phyloP scores from a whole-genome alignment of 2,113 vertebrate genomes.

The Tapirus terrestris region DNA sequence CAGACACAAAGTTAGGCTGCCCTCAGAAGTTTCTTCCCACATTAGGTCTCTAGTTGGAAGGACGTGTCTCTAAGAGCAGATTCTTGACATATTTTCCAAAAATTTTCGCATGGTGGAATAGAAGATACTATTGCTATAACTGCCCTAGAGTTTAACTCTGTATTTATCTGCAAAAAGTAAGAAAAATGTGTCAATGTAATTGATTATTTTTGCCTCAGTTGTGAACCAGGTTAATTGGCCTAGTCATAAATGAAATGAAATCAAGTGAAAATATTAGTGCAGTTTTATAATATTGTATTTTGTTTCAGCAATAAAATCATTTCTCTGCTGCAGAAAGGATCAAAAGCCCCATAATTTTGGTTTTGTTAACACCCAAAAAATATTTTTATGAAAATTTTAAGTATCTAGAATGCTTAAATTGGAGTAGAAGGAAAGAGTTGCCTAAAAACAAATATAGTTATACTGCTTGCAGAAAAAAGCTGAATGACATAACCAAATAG shows the following conservation, averaged over 20 bases:
- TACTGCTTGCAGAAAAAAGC: not conserved
- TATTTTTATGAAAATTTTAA: not conserved
- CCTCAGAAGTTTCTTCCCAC: not conserved
- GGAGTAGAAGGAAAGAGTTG: not conserved
- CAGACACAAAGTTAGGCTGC: not conserved
- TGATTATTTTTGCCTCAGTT: not conserved
- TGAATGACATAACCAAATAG: not conserved
- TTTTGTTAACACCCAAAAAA: slow-evolving; percentile 11
- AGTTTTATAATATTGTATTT: not conserved
- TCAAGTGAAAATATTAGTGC: not conserved
- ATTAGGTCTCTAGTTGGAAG: not conserved
- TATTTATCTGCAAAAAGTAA: not conserved
- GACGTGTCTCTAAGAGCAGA: not conserved
- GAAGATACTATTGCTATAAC: not conserved
- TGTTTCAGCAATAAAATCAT: not conserved
- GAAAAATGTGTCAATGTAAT: not conserved
- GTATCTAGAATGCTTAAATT: not conserved
- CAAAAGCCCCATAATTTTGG: not conserved
- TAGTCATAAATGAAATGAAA: not conserved
- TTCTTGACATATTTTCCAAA: not conserved
- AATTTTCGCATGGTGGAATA: not conserved
- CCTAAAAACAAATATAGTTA: not conserved
- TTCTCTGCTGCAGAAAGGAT: not conserved
- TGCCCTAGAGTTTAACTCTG: not conserved
- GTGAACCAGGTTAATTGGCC: not conserved